Evolutionary conservation across 2,113 vertebrate species (phyloP), one percentile per base, ranked within the genome.

Genomic region (Burhinus bistriatus): DNA sequence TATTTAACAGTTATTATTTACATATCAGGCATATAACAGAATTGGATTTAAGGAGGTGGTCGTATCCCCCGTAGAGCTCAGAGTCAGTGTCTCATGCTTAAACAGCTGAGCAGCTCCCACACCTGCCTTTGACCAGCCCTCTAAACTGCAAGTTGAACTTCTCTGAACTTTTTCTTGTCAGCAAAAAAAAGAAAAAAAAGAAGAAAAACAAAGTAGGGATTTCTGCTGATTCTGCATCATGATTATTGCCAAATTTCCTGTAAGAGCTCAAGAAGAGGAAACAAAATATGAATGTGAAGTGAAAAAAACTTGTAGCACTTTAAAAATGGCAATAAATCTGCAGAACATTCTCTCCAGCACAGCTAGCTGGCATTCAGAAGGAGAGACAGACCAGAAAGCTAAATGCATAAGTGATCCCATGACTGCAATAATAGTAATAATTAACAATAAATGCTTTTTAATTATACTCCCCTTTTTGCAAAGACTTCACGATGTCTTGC

Each of bases 151-250:
- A 65, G n/a, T 34, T 83, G 22, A 45, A 64, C 62, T 92, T 64
- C 55, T 77, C 76, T 58, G 58, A 96, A 62, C 8, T 8, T 32
- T 36, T 62, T 54, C 55, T 83, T 95, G 49, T 72, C 40, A 79
- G 34, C 5, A 42, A 69, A 89, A 45, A 45, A 80, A 42, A n/a
- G n/a, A 83, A 75, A 18, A 66, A 57, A 52, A 34, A 78, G 69
- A 64, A 87, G 15, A 85, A 92, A 83, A 72, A 85, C 38, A 80
- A 87, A 73, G 62, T 22, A 69, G 12, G 20, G 17, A 6, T 87
- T 95, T 87, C 59, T 97, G 97, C 98, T 97, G 95, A 98, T 70
- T 44, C 51, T n/a, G 89, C 95, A 70, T 9, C 8, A 57, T 1
- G 5, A 42, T 66, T 49, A 44, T 79, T 95, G 95, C 96, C 95